These are phyloP conservation scores for Varanus salvator DNA, from an alignment of 2,113 vertebrate species.

Conservation along the genomic window DNA sequence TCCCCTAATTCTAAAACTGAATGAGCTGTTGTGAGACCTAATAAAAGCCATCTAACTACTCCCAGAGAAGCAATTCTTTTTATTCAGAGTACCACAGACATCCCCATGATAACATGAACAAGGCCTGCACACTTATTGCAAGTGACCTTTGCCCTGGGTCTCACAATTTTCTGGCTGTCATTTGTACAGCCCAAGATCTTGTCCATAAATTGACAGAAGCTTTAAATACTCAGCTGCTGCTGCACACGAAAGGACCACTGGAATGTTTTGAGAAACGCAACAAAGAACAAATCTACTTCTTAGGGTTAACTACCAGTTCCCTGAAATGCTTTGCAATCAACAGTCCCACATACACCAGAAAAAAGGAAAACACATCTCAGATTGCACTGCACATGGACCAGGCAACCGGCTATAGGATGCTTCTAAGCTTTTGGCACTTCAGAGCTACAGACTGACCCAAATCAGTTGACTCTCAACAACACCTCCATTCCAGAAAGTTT, in stretches of 20 bases:
- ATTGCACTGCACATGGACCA: background rate
- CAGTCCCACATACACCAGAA: background rate
- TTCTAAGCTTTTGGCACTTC: background rate
- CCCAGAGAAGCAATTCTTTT: background rate
- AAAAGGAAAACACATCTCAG: background rate
- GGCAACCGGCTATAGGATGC: too few species aligned
- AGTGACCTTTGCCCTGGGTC: background rate
- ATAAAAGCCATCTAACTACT: background rate
- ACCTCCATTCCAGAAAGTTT: background rate
- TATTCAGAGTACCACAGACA: background rate
- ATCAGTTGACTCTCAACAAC: background rate
- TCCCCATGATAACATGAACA: background rate
- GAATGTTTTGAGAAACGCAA: background rate
- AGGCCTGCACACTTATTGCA: background rate
- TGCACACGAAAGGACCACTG: background rate
- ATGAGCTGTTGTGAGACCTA: background rate
- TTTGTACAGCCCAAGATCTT: background rate
- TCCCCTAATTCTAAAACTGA: background rate
- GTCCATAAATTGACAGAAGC: background rate
- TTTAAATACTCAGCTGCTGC: background rate
- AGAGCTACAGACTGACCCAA: background rate
- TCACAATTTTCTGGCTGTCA: background rate
- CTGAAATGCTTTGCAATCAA: background rate
- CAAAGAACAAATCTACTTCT: background rate
- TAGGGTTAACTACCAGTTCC: background rate